These are phyloP conservation scores for Dione vanillae DNA, from an alignment of 2,888 invertebrate genomes.

Conservation along the genomic window DNA sequence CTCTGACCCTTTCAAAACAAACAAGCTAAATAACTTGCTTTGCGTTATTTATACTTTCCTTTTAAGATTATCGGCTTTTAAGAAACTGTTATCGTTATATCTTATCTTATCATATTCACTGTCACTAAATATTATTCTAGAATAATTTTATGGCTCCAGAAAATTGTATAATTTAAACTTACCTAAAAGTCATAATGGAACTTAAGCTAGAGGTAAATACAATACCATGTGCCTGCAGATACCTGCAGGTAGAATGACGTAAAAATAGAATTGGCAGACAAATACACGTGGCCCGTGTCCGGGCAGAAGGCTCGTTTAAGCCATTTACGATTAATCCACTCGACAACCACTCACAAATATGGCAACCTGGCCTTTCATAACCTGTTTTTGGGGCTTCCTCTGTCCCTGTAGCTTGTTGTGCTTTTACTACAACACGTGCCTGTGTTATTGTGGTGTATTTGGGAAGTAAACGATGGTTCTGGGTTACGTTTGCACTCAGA, in stretches of 20 bases:
- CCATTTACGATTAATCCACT: conserved; percentile 84
- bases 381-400: conserved; percentile 84
- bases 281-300: conserved; percentile 51
- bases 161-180: not conserved
- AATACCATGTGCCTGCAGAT: conserved; percentile 67
- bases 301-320: conserved; percentile 67
- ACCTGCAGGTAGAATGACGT: conserved; percentile 74
- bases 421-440: conserved; percentile 58
- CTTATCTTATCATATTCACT: not conserved
- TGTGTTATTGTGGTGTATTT: not conserved
- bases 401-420: conserved; percentile 66
- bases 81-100: not conserved
- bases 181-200: conserved; percentile 4
- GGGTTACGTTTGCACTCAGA: no score
- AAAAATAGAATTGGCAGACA: conserved; percentile 64
- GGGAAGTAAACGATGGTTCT: not conserved
- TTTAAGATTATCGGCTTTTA: conserved; percentile 32
- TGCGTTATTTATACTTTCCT: conserved; percentile 53
- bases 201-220: conserved; percentile 3
- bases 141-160: no score
- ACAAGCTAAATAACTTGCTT: conserved; percentile 64
- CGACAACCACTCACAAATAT: conserved; percentile 76
- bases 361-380: conserved; percentile 81
- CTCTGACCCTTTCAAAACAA: conserved; percentile 72
- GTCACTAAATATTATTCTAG: no score